Evolutionary conservation across 1,140 invertebrate genomes (phyloP).

Genomic region (Ceratitis capitata): DNA sequence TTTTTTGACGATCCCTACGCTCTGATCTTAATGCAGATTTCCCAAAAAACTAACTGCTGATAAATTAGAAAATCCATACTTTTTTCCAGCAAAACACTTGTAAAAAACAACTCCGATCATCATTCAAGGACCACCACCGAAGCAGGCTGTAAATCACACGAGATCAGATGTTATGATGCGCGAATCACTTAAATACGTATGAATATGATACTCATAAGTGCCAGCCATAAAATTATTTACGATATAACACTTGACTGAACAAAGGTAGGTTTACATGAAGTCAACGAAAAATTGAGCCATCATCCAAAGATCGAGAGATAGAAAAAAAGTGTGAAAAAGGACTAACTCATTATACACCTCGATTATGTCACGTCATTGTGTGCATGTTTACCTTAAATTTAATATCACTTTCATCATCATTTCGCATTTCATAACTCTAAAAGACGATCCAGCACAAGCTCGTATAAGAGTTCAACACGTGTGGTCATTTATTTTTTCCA

Average conservation of each 20-base stretch:
- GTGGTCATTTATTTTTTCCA: neutral
- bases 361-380: constrained; percentile 27
- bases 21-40: too few species aligned
- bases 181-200: constrained; percentile 2
- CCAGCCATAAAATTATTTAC: neutral
- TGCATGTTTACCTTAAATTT: neutral
- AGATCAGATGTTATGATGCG: constrained; percentile 25
- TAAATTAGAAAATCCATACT: neutral
- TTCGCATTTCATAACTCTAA: neutral
- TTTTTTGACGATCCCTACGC: too few species aligned
- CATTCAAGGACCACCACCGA: neutral
- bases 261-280: neutral
- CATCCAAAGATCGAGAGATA: neutral
- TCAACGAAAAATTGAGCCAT: neutral
- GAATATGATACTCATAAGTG: neutral
- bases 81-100: neutral
- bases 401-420: neutral
- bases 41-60: neutral
- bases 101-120: constrained; percentile 6
- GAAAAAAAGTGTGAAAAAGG: constrained; percentile 18
- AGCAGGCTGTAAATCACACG: neutral
- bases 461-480: constrained; percentile 4
- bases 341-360: neutral
- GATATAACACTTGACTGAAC: neutral
- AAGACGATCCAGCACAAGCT: neutral